Conservation (phyloP, 2,888 invertebrate genomes). For the Perithous albicinctus region DNA sequence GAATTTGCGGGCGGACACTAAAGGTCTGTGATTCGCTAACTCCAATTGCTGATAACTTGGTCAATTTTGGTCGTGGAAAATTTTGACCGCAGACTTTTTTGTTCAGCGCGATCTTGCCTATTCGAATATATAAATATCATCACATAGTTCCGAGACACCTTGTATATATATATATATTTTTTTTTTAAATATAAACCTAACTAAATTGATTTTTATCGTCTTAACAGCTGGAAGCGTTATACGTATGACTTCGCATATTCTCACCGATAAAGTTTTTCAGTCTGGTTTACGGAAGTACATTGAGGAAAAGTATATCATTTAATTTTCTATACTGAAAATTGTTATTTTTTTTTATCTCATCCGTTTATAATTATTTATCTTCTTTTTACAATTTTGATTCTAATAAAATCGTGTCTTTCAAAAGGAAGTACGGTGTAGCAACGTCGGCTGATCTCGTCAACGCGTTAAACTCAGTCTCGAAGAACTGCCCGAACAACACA, state of each 20-base stretch:
- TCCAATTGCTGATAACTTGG: too few species aligned
- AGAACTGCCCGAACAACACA: too few species aligned
- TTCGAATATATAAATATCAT: too few species aligned
- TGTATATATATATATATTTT: background rate
- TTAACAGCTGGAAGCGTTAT: slow-evolving; percentile 85
- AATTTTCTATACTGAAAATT: slow-evolving; percentile 73
- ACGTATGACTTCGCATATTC: slow-evolving; percentile 86
- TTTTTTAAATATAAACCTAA: background rate
- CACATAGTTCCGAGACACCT: too few species aligned
- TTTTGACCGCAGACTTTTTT: too few species aligned
- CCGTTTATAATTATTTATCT: too few species aligned
- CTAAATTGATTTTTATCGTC: slow-evolving; percentile 7
- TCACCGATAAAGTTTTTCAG: slow-evolving; percentile 84
- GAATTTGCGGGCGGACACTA: too few species aligned
- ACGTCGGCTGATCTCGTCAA: slow-evolving; percentile 84
- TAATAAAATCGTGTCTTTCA: too few species aligned
- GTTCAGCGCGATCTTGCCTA: too few species aligned
- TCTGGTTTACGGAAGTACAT: slow-evolving; percentile 81
- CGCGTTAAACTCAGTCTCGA: slow-evolving; percentile 82
- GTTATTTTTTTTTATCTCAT: background rate
- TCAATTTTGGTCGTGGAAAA: too few species aligned
- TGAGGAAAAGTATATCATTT: slow-evolving; percentile 73
- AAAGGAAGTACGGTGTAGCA: slow-evolving; percentile 79
- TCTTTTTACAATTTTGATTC: too few species aligned
- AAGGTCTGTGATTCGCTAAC: too few species aligned